Base-by-base conservation (phyloP, 2,113 vertebrate species). In the Arizona elegans region DNA sequence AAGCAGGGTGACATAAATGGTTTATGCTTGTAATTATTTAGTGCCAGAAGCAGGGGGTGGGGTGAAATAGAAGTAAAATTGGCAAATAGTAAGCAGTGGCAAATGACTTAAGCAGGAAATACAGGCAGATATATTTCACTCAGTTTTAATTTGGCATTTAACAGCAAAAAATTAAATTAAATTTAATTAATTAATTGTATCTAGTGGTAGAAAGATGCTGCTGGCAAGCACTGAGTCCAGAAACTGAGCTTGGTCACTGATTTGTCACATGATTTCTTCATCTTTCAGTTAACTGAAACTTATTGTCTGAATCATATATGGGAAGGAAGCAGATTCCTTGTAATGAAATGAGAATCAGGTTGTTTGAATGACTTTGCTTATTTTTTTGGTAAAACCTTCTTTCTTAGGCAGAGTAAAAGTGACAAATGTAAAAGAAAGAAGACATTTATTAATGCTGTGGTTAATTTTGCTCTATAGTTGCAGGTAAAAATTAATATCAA, bases 131-230 rank as follows among this genome's bases (percentile, higher is more conserved):
- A 90, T 81, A 85, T 93, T 90, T 90, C 92, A 90, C 47, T 86
- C 92, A 93, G 52, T 93, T 47, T 86, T 86, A 90, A 86, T 81
- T 93, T 93, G 92, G 54, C 92, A 93, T 93, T 89, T 93, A 90
- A 59, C 33, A 90, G 70, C 92, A 89, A 92, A 89, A n/a, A 92
- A 58, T 19, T 50, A 58, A 89, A 70, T n/a, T 50, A 58, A 89
- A 70, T n/a, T 33, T 33, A 92, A 89, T 85, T 92, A 89, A 89
- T 89, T 92, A 92, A 89, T 89, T 92, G 65, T 93, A 55, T 47
- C 70, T 90, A 85, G 88, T 92, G 88, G 43, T 75, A 90, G 70
- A 81, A 92, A 92, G 65, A 58, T 81, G 87, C 65, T 89, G 62
- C 65, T 92, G 92, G 65, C 53, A 89, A 50, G 55, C 21, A 23